Base-by-base conservation (phyloP, 2,113 vertebrate species). In the Myotis davidii region DNA sequence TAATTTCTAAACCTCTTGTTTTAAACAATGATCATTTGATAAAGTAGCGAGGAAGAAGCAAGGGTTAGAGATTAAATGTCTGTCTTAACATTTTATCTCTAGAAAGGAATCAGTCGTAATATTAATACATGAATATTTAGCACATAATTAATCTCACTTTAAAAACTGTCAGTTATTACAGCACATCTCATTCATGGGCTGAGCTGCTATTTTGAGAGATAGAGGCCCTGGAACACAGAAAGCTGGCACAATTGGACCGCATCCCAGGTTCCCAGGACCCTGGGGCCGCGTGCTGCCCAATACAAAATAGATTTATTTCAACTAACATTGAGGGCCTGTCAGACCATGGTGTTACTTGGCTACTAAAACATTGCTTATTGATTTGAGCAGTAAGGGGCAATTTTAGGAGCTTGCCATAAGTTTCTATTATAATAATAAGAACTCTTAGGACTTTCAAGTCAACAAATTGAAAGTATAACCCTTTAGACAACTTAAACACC, bases 1-100 rank as follows among this genome's bases (percentile, higher is more conserved):
- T 50, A 69, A 90, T 64, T 88, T 81, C 27, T 6, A 70, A 87
- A 76, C 3, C 27, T 81, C 20, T 89, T 85, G 17, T 74, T 92
- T 42, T 17, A 50, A 81, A 88, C n/a, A 64, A 42, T 48, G 17
- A 74, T 39, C 8, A 88, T 56, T 42, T 88, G 34, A 45, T 65
- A n/a, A 82, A 85, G 14, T 67, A 4, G 4, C 45, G 37, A 67
- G 61, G 18, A 90, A 79, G 74, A 48, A 74, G 5, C 3, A 52
- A 69, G 29, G 14, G 5, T 27, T 78, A 67, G 73, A 54, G 18
- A 82, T 65, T n/a, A 76, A 90, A 50, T 27, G 11, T 12, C 74
- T 84, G 39, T 6, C 18, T 84, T 73, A 73, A 74, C 12, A 39
- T 18, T 65, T 65, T 37, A 78, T 54, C 14, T 16, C 21, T 73